A percentile compares a stretch with the other conserved stretches of the same genome.
Evolutionary conservation across 2,797 vertebrate species (phyloP).

Genomic region (Amniataba percoides): DNA sequence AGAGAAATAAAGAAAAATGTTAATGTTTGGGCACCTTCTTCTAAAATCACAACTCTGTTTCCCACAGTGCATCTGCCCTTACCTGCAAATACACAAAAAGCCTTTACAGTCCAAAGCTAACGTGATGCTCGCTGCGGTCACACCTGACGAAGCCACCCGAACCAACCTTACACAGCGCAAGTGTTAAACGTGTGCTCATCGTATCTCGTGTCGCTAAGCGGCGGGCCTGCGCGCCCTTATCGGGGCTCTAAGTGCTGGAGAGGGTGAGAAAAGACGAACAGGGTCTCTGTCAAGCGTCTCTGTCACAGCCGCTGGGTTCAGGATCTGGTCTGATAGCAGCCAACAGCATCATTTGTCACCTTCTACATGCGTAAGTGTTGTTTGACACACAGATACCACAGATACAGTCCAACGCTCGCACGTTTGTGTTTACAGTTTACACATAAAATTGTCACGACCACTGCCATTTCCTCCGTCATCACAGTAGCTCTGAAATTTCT

Average conservation of each 20-base stretch:
- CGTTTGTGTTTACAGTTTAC: constrained; percentile 18
- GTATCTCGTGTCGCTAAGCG: constrained; percentile 42
- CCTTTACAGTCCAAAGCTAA: constrained; percentile 16
- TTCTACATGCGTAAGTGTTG: constrained; percentile 43
- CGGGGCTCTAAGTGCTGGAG: constrained; percentile 61
- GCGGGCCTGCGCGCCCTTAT: constrained; percentile 60
- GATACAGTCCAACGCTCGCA: constrained; percentile 6
- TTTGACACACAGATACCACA: constrained; percentile 46
- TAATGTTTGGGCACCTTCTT: too few relatives aligned
- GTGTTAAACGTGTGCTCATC: constrained; percentile 54
- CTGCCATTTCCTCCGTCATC: not conserved
- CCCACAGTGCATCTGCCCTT: not conserved
- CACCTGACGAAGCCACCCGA: constrained; percentile 7
- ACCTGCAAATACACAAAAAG: constrained; percentile 36
- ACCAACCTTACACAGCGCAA: constrained; percentile 2
- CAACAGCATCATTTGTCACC: constrained; percentile 56
- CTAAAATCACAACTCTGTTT: not conserved
- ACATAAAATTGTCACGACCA: not conserved
- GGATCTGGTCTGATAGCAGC: constrained; percentile 64
- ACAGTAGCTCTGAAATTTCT: not conserved
- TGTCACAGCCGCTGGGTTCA: constrained; percentile 55
- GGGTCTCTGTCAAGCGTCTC: constrained; percentile 71
- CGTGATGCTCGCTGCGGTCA: constrained; percentile 18
- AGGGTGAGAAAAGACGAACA: constrained; percentile 76
- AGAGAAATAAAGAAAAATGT: not conserved